Evolutionary conservation across 2,888 invertebrate genomes (phyloP), one percentile per base, ranked within the genome.

Genomic region (Lottia gigantea): DNA sequence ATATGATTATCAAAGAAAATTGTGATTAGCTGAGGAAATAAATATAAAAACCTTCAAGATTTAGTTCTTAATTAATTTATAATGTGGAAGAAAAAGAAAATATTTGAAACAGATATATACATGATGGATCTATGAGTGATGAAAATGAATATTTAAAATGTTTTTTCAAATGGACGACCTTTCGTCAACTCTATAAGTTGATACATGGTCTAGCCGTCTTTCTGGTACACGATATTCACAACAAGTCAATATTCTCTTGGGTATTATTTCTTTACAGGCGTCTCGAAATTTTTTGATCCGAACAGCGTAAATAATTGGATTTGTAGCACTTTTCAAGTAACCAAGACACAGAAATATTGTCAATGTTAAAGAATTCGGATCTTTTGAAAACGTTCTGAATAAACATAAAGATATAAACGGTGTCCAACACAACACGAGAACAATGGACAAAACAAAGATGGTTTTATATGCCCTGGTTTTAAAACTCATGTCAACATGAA

Each of bases 381-480:
- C 25, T 0, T 64, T 47, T 0, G 64, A 64, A 12, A 78, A 46
- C 47, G 76, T 78, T 71, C 75, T 72, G 0, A 77, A 66, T 23
- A 83, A 70, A 3, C 76, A 46, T 3, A 77, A 71, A 0, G 82
- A 62, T 23, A 78, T 76, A 68, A 81, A 83, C 0, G 86, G 86
- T 1, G 78, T 23, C 78, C 85, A 84, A 70, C 85, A 86, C 7
- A 78, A 23, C 2, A 82, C 46, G 23, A 81, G 76, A 1, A 79
- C 76, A 1, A 83, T 46, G 67, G 79, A 86, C 12, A 87, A 69
- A 15, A 83, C 75, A 14, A 84, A 63, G 46, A 87, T 83, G 8
- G 86, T 86, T 55, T 83, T 81, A 70, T 85, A 86, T 1, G 86
- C 80, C 40, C 83, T 74, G 6, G 83, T 81, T 69, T 85, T 86